Conservation (phyloP, 1,140 invertebrate genomes). For the Planococcus citri region DNA sequence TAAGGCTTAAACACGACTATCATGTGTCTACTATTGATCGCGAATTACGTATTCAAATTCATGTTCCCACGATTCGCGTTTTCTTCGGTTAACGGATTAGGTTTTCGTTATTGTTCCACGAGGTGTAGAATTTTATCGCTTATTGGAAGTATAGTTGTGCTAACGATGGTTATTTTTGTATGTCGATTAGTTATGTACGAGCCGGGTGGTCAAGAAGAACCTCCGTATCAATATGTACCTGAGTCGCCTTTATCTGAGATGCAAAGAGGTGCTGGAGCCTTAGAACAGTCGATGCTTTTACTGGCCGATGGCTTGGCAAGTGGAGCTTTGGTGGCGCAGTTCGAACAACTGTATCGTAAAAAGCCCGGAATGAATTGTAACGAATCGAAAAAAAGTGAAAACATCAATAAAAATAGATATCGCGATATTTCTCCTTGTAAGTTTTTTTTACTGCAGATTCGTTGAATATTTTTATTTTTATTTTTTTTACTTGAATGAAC, state of each 20-base stretch:
- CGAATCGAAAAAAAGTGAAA: slow-evolving; percentile 65
- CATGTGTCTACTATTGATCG: not conserved
- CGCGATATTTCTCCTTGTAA: slow-evolving; percentile 95
- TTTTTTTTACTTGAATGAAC: slow-evolving; percentile 15
- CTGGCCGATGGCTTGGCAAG: slow-evolving; percentile 83
- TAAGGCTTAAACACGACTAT: not conserved
- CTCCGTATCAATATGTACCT: slow-evolving; percentile 64
- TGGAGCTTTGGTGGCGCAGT: slow-evolving; percentile 79
- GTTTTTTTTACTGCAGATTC: slow-evolving; percentile 32
- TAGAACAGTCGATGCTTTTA: slow-evolving; percentile 79
- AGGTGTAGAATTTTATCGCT: not conserved
- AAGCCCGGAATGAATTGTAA: slow-evolving; percentile 76
- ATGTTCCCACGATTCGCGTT: not conserved
- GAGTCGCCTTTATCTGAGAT: slow-evolving; percentile 40
- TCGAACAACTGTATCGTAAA: slow-evolving; percentile 82
- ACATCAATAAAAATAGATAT: slow-evolving; percentile 86
- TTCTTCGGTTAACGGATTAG: not conserved
- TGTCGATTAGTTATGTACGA: not conserved
- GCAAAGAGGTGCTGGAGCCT: slow-evolving; percentile 40
- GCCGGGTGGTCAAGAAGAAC: slow-evolving; percentile 38
- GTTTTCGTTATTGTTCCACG: not conserved
- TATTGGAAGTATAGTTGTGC: not conserved
- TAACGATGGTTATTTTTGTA: not conserved
- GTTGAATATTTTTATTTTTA: slow-evolving; percentile 21
- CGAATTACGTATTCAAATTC: not conserved